Base-by-base conservation (phyloP, 2,113 vertebrate species). In the Guaruba guarouba region DNA sequence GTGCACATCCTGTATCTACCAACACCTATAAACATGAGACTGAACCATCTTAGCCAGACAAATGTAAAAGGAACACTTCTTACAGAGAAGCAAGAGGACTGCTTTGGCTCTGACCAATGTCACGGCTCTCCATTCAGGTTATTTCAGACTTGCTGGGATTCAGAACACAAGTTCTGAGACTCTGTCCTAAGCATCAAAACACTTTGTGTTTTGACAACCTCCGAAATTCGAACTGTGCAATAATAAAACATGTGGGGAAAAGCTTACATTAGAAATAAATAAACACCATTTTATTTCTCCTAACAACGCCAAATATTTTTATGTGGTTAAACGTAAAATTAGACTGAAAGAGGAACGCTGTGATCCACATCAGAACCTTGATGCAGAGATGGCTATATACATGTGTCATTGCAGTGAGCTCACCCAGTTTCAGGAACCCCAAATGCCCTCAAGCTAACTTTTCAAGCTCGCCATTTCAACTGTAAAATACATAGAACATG, bases 301-400 rank as follows among this genome's bases (percentile, higher is more conserved):
- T 54, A 49, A 61, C 16, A 44, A 81, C 16, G 49, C 11, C 8
- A 83, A 94, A 41, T 67, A 41, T 44, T 90, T 90, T 77, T 35
- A 59, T 11, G 33, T 57, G 61, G 37, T 28, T 61, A 88, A 92
- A 84, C 2, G 8, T 79, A 90, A 95, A 88, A 52, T 17, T 54
- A 62, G 71, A 51, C 20, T 33, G 51, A 64, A 83, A 80, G 44
- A 68, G 27, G 51, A 81, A 81, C 2, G 4, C 2, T 68, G 64
- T 54, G 49, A 44, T 83, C 61, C 57, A 68, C 33, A 86, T 10
- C 63, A 43, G 49, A 85, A 48, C 14, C 24, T 33, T 6, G 1
- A 0, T 2, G 18, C 31, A 76, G 46, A 70, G 29, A 24, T 3
- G 23, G 63, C 31, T 57, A 33, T 16, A 5, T 1, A 12, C 0